Percentiles rank a stretch among this genome's conserved stretches.
Conservation (phyloP, 2,888 invertebrate species). For the Metalampra italica region DNA sequence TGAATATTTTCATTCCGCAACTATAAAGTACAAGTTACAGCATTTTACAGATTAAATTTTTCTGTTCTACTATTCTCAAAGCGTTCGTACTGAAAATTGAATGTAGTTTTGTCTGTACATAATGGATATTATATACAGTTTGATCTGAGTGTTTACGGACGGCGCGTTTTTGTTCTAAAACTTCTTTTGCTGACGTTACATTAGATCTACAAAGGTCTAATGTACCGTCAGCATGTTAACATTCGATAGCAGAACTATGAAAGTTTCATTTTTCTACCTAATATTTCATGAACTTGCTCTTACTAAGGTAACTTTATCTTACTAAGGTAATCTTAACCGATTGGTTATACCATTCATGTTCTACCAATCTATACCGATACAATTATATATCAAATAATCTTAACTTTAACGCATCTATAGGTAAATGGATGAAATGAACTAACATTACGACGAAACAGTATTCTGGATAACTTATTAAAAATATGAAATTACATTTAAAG, state of each 20-base stretch:
- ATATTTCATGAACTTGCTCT: constrained; percentile 31
- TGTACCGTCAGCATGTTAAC: constrained; percentile 32
- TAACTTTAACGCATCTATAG: constrained; percentile 26
- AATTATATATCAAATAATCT: constrained; percentile 48
- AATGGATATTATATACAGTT: constrained; percentile 15
- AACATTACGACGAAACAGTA: constrained; percentile 47
- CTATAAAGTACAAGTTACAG: neutral
- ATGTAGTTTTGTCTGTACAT: neutral
- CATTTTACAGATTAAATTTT: neutral
- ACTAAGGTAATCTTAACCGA: constrained; percentile 54
- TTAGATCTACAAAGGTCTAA: constrained; percentile 17
- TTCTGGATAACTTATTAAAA: constrained; percentile 77
- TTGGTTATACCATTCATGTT: constrained; percentile 53
- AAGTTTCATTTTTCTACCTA: constrained; percentile 46
- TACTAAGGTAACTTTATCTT: constrained; percentile 46
- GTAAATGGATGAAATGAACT: constrained; percentile 25
- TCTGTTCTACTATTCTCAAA: constrained; percentile 6
- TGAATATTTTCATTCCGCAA: too few species aligned
- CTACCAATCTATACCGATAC: constrained; percentile 42
- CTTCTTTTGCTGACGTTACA: constrained; percentile 25
- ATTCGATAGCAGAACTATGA: constrained; percentile 48
- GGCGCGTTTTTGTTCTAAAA: constrained; percentile 43
- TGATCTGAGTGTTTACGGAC: constrained; percentile 46
- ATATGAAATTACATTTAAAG: constrained; percentile 15
- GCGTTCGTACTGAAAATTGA: constrained; percentile 3